Evolutionary conservation across 1,140 invertebrate species (phyloP).

Genomic region (Belonocnema kinseyi): DNA sequence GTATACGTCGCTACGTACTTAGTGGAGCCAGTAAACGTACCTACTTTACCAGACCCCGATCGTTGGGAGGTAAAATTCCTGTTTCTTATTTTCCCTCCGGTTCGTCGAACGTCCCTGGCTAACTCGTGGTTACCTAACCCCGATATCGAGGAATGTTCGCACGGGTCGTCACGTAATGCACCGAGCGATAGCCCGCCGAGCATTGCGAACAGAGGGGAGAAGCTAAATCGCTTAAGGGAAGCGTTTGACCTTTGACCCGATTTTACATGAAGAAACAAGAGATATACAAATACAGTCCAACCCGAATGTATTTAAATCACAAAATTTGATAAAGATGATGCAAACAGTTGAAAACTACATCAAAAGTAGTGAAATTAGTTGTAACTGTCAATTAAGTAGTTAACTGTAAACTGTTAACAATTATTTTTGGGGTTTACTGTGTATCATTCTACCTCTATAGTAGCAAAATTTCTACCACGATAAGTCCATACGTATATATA

Average conservation of each 20-base stretch:
- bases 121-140: constrained; percentile 47
- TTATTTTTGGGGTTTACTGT: too few species aligned
- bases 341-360: too few species aligned
- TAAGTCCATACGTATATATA: too few species aligned
- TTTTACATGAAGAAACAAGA: background rate
- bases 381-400: too few species aligned
- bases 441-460: too few species aligned
- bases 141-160: constrained; percentile 42
- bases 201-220: constrained; percentile 29
- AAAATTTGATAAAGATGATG: too few species aligned
- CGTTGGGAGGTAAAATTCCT: constrained; percentile 37
- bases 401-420: too few species aligned
- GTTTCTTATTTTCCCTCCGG: constrained; percentile 3
- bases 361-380: too few species aligned
- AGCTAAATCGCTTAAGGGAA: constrained; percentile 26
- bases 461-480: too few species aligned
- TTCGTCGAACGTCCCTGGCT: constrained; percentile 34
- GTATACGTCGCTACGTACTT: background rate
- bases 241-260: constrained; percentile 11
- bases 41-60: constrained; percentile 32
- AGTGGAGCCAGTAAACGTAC: constrained; percentile 9
- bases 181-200: constrained; percentile 51
- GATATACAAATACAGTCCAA: background rate
- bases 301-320: too few species aligned
- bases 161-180: constrained; percentile 36